phyloP scores from a whole-genome alignment of 2,113 vertebrate species.

The Centropristis striata region DNA sequence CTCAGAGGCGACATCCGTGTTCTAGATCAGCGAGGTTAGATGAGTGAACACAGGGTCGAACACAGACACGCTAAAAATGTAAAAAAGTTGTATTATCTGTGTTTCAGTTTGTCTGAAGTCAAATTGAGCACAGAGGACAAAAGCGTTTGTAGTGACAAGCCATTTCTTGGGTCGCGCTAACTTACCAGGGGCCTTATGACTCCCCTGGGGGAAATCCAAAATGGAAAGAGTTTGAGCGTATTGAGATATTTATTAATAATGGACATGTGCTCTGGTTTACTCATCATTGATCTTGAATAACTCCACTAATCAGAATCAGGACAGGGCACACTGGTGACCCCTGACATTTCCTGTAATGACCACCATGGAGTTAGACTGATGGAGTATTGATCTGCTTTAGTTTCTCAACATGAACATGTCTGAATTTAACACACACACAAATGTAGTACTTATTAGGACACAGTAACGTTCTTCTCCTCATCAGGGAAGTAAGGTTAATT shows the following conservation, averaged over 20 bases:
- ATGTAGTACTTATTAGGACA: background rate
- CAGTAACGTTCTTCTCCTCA: background rate
- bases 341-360: background rate
- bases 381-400: slow-evolving; percentile 21
- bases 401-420: background rate
- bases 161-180: too few relatives aligned
- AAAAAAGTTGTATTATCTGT: background rate
- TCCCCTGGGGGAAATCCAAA: too few relatives aligned
- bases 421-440: background rate
- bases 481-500: background rate
- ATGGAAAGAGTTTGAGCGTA: too few relatives aligned
- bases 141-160: too few relatives aligned
- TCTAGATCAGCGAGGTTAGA: slow-evolving; percentile 8
- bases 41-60: background rate
- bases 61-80: background rate
- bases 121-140: background rate
- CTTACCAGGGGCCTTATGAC: too few relatives aligned
- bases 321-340: too few relatives aligned
- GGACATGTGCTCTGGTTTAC: too few relatives aligned
- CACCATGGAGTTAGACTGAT: background rate
- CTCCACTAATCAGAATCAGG: too few relatives aligned
- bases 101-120: slow-evolving; percentile 2
- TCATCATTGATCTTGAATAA: too few relatives aligned
- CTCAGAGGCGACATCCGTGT: slow-evolving; percentile 12
- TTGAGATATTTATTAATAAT: too few relatives aligned